Base-by-base conservation (phyloP, 2,113 vertebrate species). In the Parus major region DNA sequence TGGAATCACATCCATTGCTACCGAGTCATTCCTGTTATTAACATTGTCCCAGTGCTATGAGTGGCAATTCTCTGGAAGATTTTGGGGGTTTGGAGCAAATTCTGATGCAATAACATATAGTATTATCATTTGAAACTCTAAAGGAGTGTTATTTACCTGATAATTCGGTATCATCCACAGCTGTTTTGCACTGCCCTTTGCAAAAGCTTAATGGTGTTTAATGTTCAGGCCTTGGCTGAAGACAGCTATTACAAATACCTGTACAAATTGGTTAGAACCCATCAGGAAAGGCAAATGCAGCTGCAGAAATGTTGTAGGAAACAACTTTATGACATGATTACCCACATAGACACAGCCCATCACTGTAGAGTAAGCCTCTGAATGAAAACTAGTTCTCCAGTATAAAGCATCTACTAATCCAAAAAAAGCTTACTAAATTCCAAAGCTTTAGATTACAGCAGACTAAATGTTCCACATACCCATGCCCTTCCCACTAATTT, bases 391-490 rank as follows among this genome's bases (percentile, higher is more conserved):
- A 44, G 13, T n/a, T 59, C 50, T 56, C 44, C 39, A 56, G 11
- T 29, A 52, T 15, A 75, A 83, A 63, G 47, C 56, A 86, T 24
- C 55, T 59, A 50, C 36, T 86, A 86, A 91, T 49, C 55, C 18
- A 80, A 78, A 86, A 95, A 91, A 65, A 83, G 9, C 35, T 35
- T 75, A 7, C 47, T 73, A 46, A 80, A 83, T 90, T 88, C 53
- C 35, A 77, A 75, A 90, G 44, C 59, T 81, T 93, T 83, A 73
- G 50, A 73, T 83, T 90, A 86, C 39, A 77, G 59, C 4, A 16
- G 44, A 49, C 21, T n/a, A 73, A 64, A 70, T 36, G 47, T 55
- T 88, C 42, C 68, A 81, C 50, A 70, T n/a, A 77, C 33, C 28
- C 8, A 42, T 60, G 42, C 17, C 59, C 57, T 70, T 88, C 59